Evolutionary conservation across 2,113 vertebrate species (phyloP).

Genomic region (Podarcis raffonei): DNA sequence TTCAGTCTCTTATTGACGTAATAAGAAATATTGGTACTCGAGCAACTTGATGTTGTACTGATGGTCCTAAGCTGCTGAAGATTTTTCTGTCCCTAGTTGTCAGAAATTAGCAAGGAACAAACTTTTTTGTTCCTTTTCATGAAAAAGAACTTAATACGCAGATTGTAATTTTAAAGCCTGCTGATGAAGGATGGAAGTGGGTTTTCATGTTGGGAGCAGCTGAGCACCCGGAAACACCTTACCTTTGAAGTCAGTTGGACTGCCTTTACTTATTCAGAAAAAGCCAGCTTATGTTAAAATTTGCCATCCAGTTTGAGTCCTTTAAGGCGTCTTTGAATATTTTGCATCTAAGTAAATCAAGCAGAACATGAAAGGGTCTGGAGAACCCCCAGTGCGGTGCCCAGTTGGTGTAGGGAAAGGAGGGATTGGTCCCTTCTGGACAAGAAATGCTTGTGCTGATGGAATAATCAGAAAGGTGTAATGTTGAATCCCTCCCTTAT

Average conservation of each 20-base stretch:
- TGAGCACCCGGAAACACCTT: not conserved
- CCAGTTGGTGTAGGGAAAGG: too few relatives aligned
- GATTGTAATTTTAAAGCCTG: not conserved
- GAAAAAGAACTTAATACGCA: not conserved
- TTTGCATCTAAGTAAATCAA: not conserved
- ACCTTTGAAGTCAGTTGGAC: not conserved
- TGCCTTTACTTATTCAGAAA: not conserved
- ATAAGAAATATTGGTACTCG: conserved; percentile 1
- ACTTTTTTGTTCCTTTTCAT: not conserved
- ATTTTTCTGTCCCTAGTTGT: not conserved
- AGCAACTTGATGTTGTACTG: conserved; percentile 4
- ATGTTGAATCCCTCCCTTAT: too few relatives aligned
- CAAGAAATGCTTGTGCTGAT: too few relatives aligned
- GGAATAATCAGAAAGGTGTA: too few relatives aligned
- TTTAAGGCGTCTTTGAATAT: not conserved
- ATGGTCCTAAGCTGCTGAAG: conserved; percentile 5
- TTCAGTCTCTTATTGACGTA: not conserved
- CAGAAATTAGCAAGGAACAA: not conserved
- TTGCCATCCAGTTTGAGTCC: not conserved
- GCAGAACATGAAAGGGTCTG: not conserved
- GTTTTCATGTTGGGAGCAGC: not conserved
- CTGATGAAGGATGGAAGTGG: not conserved
- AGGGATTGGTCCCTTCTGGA: too few relatives aligned
- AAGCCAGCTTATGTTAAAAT: not conserved
- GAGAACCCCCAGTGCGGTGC: too few relatives aligned